Evolutionary conservation across 2,113 vertebrate genomes (phyloP).

Genomic region (Tonatia bakeri): DNA sequence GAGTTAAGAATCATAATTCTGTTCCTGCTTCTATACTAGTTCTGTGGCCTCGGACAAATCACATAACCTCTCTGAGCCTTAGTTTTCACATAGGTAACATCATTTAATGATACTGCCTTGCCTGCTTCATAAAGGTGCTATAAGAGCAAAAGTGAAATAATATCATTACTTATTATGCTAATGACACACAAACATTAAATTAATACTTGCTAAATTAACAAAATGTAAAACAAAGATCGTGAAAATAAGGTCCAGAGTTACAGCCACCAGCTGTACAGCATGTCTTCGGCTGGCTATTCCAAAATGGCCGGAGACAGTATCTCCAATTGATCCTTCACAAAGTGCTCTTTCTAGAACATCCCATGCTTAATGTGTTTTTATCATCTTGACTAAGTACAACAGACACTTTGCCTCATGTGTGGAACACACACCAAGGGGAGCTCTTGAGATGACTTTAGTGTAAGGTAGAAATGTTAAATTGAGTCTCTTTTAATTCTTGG

Average conservation of each 20-base stretch:
- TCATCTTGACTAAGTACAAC: background rate
- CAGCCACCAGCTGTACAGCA: background rate
- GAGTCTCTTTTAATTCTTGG: background rate
- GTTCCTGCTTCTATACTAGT: background rate
- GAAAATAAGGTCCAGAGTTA: background rate
- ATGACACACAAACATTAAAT: background rate
- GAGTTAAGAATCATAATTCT: background rate
- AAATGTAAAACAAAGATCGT: background rate
- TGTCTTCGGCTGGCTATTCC: background rate
- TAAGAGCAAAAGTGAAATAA: background rate
- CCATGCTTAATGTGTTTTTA: background rate
- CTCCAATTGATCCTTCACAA: background rate
- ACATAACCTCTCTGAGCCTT: background rate
- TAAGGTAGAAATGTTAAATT: background rate
- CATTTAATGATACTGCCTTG: background rate
- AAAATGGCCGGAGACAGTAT: background rate
- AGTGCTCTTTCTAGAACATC: background rate
- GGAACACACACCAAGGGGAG: background rate
- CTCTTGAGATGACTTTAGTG: background rate
- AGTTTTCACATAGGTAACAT: background rate
- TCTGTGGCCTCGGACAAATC: background rate
- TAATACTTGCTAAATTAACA: background rate
- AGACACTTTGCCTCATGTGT: background rate
- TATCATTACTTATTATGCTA: background rate
- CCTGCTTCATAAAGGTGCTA: background rate